A percentile compares a stretch with the other conserved stretches of the same genome.
These are phyloP conservation scores for Molanna angustata DNA, from an alignment of 2,888 invertebrate genomes.

Conservation along the genomic window DNA sequence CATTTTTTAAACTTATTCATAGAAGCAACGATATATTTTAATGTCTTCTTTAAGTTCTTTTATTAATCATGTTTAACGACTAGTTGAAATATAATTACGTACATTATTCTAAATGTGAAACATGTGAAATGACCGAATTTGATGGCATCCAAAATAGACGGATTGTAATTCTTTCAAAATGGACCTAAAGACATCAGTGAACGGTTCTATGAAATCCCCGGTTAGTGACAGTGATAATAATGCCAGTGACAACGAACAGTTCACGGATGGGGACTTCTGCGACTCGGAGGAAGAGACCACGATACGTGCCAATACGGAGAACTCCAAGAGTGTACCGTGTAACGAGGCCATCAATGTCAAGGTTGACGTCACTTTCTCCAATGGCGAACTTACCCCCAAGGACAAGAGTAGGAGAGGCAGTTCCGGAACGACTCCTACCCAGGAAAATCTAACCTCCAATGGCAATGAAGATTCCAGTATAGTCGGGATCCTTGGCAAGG, in stretches of 20 bases:
- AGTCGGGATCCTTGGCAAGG: constrained; percentile 54
- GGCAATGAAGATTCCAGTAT: constrained; percentile 51
- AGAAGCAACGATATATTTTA: too few relatives aligned
- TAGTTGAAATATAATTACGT: too few relatives aligned
- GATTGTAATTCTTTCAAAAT: too few relatives aligned
- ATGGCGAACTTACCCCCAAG: constrained; percentile 8
- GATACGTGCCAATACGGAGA: constrained; percentile 6
- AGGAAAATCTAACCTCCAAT: constrained; percentile 2
- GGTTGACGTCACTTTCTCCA: constrained; percentile 1
- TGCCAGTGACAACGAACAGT: constrained; percentile 38
- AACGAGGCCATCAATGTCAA: constrained; percentile 44
- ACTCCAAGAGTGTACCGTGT: constrained; percentile 35
- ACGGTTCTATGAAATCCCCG: too few relatives aligned
- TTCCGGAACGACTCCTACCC: constrained; percentile 1
- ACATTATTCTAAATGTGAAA: too few relatives aligned
- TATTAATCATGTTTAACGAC: too few relatives aligned
- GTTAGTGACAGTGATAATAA: constrained; percentile 1
- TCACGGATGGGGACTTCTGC: constrained; percentile 51
- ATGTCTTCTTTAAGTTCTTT: too few relatives aligned
- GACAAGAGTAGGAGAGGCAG: constrained; percentile 34
- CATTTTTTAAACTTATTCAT: too few relatives aligned
- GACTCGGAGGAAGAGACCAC: constrained; percentile 42
- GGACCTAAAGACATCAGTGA: too few relatives aligned
- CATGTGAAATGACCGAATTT: too few relatives aligned
- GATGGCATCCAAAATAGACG: too few relatives aligned